Evolutionary conservation across 2,113 vertebrate species (phyloP), one percentile per base, ranked within the genome.

Genomic region (Zosterops japonicus): DNA sequence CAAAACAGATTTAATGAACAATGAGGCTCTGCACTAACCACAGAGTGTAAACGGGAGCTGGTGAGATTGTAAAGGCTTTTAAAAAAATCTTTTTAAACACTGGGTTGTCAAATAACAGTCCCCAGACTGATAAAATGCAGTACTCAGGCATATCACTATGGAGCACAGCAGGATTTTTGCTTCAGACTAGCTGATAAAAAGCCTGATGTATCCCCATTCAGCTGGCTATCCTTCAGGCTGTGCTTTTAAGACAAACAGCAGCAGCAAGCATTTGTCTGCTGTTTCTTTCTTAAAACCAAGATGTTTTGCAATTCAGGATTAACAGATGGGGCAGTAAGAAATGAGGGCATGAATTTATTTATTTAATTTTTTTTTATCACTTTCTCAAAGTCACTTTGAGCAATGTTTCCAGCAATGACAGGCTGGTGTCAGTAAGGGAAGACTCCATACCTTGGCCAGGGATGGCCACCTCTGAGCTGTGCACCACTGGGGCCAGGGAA

Each of bases 211-310:
- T 85, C 55, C 72, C 67, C 57, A 65, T 91, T 82, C 25, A 35
- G 42, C 24, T 23, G 61, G 56, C 61, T 95, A 84, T 74, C 76
- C 81, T 89, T 94, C 88, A 93, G 84, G 94, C 83, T 87, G 92
- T 65, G 72, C 55, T 95, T 96, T 91, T 89, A 96, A 96, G 83
- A 94, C 91, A 81, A 92, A 90, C 68, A 94, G 86, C 86, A 95
- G 83, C 85, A 93, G 89, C 55, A 67, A 89, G 22, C 69, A 87
- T 89, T 87, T 75, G 74, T 84, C 87, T 94, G 72, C 74, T 79
- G 12, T 53, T 95, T 92, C 94, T 89, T 95, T 75, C 91, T 87
- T 53, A 60, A 93, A 95, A 64, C 49, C 85, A 93, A 91, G 87
- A 69, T 79, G 67, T 46, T 91, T 76, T 67, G 46, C 53, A 85